A percentile compares a stretch with the other conserved stretches of the same genome.
phyloP scores from a whole-genome alignment of 2,113 vertebrate species.

The Oreocharis arfaki region DNA sequence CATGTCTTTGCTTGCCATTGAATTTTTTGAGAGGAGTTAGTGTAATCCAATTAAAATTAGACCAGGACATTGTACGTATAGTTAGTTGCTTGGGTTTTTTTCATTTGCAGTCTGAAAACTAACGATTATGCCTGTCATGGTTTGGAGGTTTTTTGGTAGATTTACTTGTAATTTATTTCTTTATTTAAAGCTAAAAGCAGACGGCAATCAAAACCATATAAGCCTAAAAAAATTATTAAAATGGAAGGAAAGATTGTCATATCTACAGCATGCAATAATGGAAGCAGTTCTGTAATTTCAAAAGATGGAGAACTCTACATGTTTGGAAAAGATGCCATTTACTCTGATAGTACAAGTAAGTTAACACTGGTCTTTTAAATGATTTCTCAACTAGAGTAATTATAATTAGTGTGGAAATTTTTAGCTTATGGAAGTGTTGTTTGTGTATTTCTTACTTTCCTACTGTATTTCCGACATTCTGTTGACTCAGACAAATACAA shows the following conservation, averaged over 20 bases:
- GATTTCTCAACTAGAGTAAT: background rate
- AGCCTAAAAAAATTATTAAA: conserved; percentile 99
- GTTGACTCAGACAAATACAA: background rate
- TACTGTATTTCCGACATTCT: background rate
- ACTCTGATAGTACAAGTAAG: conserved; percentile 97
- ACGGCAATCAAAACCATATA: conserved; percentile 96
- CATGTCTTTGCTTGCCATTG: background rate
- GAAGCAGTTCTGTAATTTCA: conserved; percentile 96
- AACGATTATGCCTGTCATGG: background rate
- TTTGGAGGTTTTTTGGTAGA: background rate
- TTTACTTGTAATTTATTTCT: background rate
- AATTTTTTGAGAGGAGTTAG: background rate
- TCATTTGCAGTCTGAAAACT: background rate
- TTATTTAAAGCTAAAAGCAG: conserved; percentile 89
- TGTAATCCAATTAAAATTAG: background rate
- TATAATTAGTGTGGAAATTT: background rate
- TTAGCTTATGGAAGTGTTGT: background rate
- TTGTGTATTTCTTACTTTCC: background rate
- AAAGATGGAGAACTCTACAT: conserved; percentile 99
- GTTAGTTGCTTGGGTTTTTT: background rate
- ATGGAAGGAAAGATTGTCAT: conserved; percentile 94
- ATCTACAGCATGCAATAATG: conserved; percentile 95
- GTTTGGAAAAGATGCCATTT: conserved; percentile 99
- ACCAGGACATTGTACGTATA: background rate
- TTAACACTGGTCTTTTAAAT: background rate